Conservation (phyloP, 2,888 invertebrate species). For the Andrena trimmerana region DNA sequence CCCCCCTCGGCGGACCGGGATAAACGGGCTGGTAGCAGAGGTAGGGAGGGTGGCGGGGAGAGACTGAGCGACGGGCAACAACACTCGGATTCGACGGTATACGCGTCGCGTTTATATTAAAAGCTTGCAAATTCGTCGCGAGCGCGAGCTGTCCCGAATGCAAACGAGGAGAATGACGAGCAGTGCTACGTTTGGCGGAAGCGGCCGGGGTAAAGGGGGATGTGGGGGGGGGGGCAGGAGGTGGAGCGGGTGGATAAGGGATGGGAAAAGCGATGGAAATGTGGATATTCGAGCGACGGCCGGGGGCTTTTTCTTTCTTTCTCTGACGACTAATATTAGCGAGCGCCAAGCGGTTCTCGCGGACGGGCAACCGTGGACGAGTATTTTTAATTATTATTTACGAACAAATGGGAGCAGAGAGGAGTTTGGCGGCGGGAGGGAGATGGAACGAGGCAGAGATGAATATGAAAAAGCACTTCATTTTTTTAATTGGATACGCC, state of each 20-base stretch:
- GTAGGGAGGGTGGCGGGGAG: conserved; percentile 7
- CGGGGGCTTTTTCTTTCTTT: conserved; percentile 2
- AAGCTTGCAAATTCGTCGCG: conserved; percentile 77
- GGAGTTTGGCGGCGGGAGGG: conserved; percentile 43
- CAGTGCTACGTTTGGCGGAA: conserved; percentile 49
- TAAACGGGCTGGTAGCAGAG: conserved; percentile 30
- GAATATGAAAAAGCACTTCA: conserved; percentile 83
- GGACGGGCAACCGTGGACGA: conserved; percentile 68
- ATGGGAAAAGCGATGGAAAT: conserved; percentile 73
- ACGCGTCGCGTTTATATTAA: conserved; percentile 76
- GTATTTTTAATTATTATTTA: conserved; percentile 83
- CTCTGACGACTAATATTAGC: conserved; percentile 73
- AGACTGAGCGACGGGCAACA: conserved; percentile 60
- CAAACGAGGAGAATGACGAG: conserved; percentile 71
- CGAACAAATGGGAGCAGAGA: conserved; percentile 76
- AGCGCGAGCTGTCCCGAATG: conserved; percentile 70
- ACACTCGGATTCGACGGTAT: conserved; percentile 72
- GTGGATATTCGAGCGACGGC: conserved; percentile 60
- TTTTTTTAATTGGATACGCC: conserved; percentile 81
- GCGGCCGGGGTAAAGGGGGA: conserved; percentile 3
- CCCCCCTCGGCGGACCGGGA: conserved; percentile 21
- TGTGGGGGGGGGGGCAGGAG: conserved; percentile 3
- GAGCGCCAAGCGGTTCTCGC: conserved; percentile 41
- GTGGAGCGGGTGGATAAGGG: conserved; percentile 34
- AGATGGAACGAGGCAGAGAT: conserved; percentile 56